phyloP scores from a whole-genome alignment of 1,140 invertebrate species.

The Drosophila dunni region DNA sequence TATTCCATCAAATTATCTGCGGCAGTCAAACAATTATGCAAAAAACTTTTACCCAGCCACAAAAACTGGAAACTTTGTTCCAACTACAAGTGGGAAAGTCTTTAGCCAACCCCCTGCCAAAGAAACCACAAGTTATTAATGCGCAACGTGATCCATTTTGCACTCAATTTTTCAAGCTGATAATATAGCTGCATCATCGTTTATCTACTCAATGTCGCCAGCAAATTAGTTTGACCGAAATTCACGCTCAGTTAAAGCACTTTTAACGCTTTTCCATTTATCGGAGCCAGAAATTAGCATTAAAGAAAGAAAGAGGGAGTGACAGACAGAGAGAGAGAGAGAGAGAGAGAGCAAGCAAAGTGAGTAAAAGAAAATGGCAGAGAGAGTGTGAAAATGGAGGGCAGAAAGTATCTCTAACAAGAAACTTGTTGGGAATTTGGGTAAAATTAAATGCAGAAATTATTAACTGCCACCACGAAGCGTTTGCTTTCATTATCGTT shows the following conservation, averaged over 20 bases:
- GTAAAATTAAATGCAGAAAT: slow-evolving; percentile 50
- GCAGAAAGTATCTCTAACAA: slow-evolving; percentile 17
- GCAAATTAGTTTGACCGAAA: slow-evolving; percentile 63
- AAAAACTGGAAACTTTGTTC: slow-evolving; percentile 56
- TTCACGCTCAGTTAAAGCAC: slow-evolving; percentile 53
- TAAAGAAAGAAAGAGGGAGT: neutral
- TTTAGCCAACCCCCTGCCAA: neutral
- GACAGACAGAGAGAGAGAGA: neutral
- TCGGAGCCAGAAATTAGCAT: slow-evolving; percentile 47
- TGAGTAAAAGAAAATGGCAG: neutral
- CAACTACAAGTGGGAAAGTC: slow-evolving; percentile 30
- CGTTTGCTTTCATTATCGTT: slow-evolving; percentile 29
- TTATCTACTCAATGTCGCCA: slow-evolving; percentile 32
- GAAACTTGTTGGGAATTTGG: slow-evolving; percentile 16
- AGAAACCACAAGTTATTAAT: slow-evolving; percentile 80
- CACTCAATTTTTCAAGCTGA: slow-evolving; percentile 52
- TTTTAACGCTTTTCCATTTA: slow-evolving; percentile 54
- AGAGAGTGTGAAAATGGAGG: neutral
- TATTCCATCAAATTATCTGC: slow-evolving; percentile 45
- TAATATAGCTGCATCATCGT: slow-evolving; percentile 43
- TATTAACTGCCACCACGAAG: slow-evolving; percentile 51
- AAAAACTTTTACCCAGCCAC: slow-evolving; percentile 45
- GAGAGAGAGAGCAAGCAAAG: neutral
- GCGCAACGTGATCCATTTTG: slow-evolving; percentile 59
- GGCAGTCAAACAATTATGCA: slow-evolving; percentile 56